These are phyloP conservation scores for Argopecten irradians DNA, from an alignment of 1,140 invertebrate species.

Conservation along the genomic window DNA sequence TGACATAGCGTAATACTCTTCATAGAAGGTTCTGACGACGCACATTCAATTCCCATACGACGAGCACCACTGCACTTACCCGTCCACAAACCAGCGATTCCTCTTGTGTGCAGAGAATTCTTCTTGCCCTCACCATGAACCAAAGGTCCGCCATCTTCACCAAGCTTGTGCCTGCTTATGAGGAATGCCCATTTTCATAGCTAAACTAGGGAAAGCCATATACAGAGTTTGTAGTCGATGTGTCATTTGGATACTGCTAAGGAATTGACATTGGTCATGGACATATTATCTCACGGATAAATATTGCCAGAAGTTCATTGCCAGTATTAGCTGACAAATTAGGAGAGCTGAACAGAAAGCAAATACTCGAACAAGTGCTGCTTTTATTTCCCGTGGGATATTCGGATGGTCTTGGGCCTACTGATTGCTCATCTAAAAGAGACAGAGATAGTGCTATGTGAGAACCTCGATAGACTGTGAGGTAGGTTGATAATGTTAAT, in stretches of 20 bases:
- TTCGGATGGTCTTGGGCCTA: slow-evolving; percentile 44
- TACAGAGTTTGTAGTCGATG: no score
- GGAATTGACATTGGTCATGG: neutral
- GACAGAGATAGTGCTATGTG: slow-evolving; percentile 47
- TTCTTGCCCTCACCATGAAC: no score
- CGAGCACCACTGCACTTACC: no score
- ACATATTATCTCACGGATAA: slow-evolving; percentile 19
- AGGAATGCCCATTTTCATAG: no score
- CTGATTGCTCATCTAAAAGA: slow-evolving; percentile 43
- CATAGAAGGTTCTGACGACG: neutral
- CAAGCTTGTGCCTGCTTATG: no score
- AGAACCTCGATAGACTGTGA: slow-evolving; percentile 26
- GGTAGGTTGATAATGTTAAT: neutral
- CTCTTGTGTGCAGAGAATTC: no score
- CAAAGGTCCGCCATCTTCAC: no score
- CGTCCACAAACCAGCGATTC: no score
- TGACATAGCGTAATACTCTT: neutral
- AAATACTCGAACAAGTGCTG: neutral
- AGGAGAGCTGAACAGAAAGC: neutral
- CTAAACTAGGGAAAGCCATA: no score
- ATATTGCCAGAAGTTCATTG: slow-evolving; percentile 8
- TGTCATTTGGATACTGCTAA: neutral
- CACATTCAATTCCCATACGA: no score
- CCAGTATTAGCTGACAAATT: slow-evolving; percentile 37
- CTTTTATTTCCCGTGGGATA: slow-evolving; percentile 45